Evolutionary conservation across 2,888 invertebrate genomes (phyloP), one percentile per base, ranked within the genome.

Genomic region (Tenthredo mesomela): DNA sequence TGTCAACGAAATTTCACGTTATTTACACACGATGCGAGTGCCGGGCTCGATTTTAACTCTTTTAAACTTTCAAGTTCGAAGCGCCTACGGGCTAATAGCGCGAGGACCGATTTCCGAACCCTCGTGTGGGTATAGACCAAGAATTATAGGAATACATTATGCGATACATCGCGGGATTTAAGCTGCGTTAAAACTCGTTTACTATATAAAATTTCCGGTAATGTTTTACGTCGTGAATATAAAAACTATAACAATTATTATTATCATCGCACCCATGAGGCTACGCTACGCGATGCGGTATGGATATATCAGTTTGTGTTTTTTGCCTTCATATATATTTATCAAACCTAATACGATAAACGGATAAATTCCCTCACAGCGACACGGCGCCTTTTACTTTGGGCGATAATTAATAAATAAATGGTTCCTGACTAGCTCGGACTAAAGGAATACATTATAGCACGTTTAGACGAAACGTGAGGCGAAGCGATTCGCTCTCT

Each of bases 1-100:
- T 21, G 58, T 40, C 61, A 80, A 80, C 58, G 61, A 80, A 61
- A 61, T 80, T 80, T 80, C 58, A 80, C 58, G 80, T 61, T 80
- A 80, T 80, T 80, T 61, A 80, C 80, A 61, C 58, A 61, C 40
- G 58, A 61, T 40, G 15, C 37, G 40, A 58, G 80, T 61, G 40
- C 21, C 21, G 33, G 61, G 58, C 54, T 61, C 58, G 29, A 58
- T 80, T 61, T 61, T 40, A 40, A 80, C n/a, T 77, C 61, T 61
- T 80, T 80, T 61, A 80, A 80, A 80, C 80, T 80, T 80, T 80
- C 80, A 80, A 80, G 80, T 61, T 80, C 80, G 80, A 61, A 18
- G n/a, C 25, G 40, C 10, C 71, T 43, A 43, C 71, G n/a, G 71
- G 71, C 43, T 73, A 73, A 73, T 43, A 43, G 70, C 40, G 25